These are phyloP conservation scores for roundworm (Caenorhabditis elegans) DNA, from an alignment of 1,140 invertebrate genomes.

Conservation along the genomic window DNA sequence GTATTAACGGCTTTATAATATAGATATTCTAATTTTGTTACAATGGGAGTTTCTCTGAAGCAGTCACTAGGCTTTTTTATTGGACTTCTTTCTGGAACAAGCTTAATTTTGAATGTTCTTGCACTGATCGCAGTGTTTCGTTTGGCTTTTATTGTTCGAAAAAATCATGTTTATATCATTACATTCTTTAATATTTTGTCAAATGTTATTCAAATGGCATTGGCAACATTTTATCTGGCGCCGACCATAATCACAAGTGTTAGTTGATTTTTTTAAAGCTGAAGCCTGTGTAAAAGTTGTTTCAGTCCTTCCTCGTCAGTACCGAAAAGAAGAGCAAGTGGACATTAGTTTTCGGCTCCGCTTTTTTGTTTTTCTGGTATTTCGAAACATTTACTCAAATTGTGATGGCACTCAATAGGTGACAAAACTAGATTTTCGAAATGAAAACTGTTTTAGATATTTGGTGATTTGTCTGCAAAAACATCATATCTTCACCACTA, in stretches of 20 bases:
- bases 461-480: background rate
- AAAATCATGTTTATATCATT: background rate
- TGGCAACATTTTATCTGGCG: background rate
- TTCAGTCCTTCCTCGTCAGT: background rate
- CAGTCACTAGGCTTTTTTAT: background rate
- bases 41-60: background rate
- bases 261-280: too few species aligned
- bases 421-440: too few species aligned
- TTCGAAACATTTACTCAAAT: background rate
- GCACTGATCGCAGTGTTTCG: background rate
- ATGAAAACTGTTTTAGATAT: background rate
- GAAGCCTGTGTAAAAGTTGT: background rate
- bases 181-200: background rate
- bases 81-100: background rate
- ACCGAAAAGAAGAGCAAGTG: background rate
- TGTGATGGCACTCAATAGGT: background rate
- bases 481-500: background rate
- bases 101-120: background rate
- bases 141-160: background rate
- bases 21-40: background rate
- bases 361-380: background rate
- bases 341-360: background rate
- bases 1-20: too few species aligned
- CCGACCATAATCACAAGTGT: background rate
- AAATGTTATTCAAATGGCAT: background rate